Evolutionary conservation across 1,140 invertebrate genomes (phyloP), one percentile per base, ranked within the genome.

Genomic region (Zaprionus capensis): DNA sequence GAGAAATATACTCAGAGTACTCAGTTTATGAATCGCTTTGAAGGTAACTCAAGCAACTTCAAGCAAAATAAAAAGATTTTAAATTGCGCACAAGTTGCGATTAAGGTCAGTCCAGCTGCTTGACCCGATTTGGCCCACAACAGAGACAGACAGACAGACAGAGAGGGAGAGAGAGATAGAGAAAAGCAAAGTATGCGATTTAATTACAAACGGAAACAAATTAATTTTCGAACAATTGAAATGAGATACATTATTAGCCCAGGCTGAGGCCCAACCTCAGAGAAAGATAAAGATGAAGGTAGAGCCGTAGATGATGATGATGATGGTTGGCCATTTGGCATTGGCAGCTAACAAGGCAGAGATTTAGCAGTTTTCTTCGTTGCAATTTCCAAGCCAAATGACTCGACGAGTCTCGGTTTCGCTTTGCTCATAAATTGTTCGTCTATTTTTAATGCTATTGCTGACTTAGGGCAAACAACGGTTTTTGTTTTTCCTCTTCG

Each of bases 181-280:
- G 36, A 65, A 65, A 34, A 56, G 46, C 81, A 36, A 28, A 68
- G 44, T 53, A 71, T 46, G 61, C 41, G 55, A 66, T 78, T 81
- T 75, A 85, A 85, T 85, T 81, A 76, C 75, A 75, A 72, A 84
- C 82, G 82, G 82, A 85, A 85, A 85, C 74, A 75, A 65, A 81
- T 85, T 85, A 78, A 84, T 81, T 81, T 46, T 78, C 56, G 53
- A 70, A 83, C 82, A 84, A 85, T 85, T 81, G 70, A 84, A 78
- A 74, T 59, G 71, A 74, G 78, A 63, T 74, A 78, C 70, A 75
- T 80, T 80, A 84, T 84, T 84, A 80, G 78, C 55, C 28, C 36
- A 22, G 68, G 22, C 53, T 34, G 38, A 61, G 56, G 31, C 41
- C 49, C 22, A 49, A 34, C 41, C 5, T 34, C 31, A 49, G 57